A percentile compares a stretch with the other conserved stretches of the same genome.
Evolutionary conservation across 2,797 vertebrate species (phyloP).

Genomic region (Buphagus erythrorhynchus): DNA sequence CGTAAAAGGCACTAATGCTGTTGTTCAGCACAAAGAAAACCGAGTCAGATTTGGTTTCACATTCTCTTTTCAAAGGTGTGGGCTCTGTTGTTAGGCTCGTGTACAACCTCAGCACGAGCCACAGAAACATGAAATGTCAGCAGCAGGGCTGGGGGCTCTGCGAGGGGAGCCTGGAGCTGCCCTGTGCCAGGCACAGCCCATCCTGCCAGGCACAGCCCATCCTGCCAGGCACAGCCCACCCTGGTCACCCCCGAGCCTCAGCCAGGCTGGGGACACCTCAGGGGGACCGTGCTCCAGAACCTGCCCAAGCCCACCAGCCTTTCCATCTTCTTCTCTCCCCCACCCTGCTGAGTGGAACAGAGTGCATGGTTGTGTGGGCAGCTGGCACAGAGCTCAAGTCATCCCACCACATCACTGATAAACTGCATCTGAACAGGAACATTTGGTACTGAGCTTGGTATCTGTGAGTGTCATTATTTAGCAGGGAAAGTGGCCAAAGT

Average conservation of each 20-base stretch:
- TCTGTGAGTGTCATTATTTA: background rate
- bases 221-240: background rate
- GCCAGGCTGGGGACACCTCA: background rate
- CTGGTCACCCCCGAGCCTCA: background rate
- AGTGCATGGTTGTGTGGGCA: background rate
- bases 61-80: background rate
- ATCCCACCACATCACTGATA: background rate
- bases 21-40: background rate
- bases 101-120: background rate
- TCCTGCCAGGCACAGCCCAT: background rate
- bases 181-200: background rate
- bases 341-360: fast-evolving
- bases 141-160: background rate
- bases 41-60: background rate
- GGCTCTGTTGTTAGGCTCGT: background rate
- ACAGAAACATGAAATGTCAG: background rate
- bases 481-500: background rate
- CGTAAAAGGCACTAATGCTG: background rate
- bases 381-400: background rate
- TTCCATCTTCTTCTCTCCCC: background rate
- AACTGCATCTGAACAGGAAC: background rate
- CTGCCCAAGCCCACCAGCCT: fast-evolving
- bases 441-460: background rate
- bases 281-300: too few relatives aligned
- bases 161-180: background rate